Evolutionary conservation across 2,113 vertebrate species (phyloP).

Genomic region (Reinhardtius hippoglossoides): DNA sequence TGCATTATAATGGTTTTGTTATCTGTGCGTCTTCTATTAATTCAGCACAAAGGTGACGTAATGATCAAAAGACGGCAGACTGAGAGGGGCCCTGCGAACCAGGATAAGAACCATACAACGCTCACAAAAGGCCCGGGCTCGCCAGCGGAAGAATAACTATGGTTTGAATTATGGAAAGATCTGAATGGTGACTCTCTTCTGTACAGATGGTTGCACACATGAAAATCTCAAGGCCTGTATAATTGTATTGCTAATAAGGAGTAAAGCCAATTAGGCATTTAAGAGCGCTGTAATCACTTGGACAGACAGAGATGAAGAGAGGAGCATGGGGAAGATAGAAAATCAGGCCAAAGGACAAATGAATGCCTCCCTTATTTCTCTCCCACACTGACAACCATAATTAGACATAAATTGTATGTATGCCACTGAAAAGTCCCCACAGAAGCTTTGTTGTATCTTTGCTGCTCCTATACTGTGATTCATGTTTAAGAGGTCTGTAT

Average conservation of each 20-base stretch:
- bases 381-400: constrained; percentile 96
- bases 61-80: constrained; percentile 86
- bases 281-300: constrained; percentile 98
- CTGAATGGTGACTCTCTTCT: constrained; percentile 94
- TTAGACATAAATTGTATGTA: constrained; percentile 93
- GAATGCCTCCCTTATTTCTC: constrained; percentile 90
- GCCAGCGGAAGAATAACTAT: constrained; percentile 90
- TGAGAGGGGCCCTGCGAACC: constrained; percentile 82
- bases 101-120: constrained; percentile 90
- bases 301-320: constrained; percentile 91
- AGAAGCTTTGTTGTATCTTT: constrained; percentile 87
- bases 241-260: constrained; percentile 99
- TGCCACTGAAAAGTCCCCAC: constrained; percentile 86
- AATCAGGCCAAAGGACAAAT: constrained; percentile 86
- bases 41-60: constrained; percentile 84
- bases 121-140: constrained; percentile 85
- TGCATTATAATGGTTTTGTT: constrained; percentile 46
- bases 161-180: constrained; percentile 97
- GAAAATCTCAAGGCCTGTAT: constrained; percentile 93
- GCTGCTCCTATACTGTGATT: constrained; percentile 71
- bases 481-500: constrained; percentile 50
- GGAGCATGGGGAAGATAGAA: constrained; percentile 82
- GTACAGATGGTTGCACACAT: constrained; percentile 97
- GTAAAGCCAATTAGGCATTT: constrained; percentile 99
- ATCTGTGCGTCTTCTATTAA: constrained; percentile 60